Base-by-base conservation (phyloP, 2,113 vertebrate species). In the Tenrec ecaudatus region DNA sequence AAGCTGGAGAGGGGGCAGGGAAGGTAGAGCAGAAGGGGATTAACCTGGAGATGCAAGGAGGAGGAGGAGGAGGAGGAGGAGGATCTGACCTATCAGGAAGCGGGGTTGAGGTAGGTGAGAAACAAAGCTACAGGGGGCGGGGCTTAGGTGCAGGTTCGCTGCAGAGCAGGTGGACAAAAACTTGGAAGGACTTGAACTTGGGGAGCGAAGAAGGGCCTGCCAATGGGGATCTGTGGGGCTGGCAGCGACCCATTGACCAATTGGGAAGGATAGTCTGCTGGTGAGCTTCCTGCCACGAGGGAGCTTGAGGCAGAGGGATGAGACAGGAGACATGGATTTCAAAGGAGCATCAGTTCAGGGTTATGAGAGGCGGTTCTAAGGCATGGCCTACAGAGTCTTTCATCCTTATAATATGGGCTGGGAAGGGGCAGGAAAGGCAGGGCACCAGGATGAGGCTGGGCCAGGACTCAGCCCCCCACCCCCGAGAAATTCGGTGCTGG, bases 281-380 rank as follows among this genome's bases (percentile, higher is more conserved):
- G 64, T 27, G 15, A 40, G 6, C n/a, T n/a, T n/a, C n/a, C n/a
- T n/a, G n/a, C n/a, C n/a, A n/a, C 38, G 38, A 73, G 68, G 95
- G 85, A 84, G 62, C 58, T 91, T 95, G 88, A 93, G 40, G 62
- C n/a, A 79, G 38, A 92, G 91, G 69, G 6, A 90, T 29, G 16
- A 29, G 15, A 25, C 38, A 31, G 25, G 58, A 82, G 23, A 23
- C 22, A n/a, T 31, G 3, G 1, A 22, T 60, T 22, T 1, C 47
- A 47, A 8, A 57, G n/a, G 43, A 84, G 78, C 19, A 7, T 29
- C 16, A 62, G 60, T 64, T 69, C 4, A 58, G 77, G 43, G 38
- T 19, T 0, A 1, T 16, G 31, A 64, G 78, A 36, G 17, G 62
- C 12, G 38, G n/a, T 23, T 53, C 57, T 36, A n/a, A 3, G 62